A percentile compares a stretch with the other conserved stretches of the same genome.
Evolutionary conservation across 1,140 invertebrate species (phyloP).

Genomic region (Venustaconcha ellipsiformis): DNA sequence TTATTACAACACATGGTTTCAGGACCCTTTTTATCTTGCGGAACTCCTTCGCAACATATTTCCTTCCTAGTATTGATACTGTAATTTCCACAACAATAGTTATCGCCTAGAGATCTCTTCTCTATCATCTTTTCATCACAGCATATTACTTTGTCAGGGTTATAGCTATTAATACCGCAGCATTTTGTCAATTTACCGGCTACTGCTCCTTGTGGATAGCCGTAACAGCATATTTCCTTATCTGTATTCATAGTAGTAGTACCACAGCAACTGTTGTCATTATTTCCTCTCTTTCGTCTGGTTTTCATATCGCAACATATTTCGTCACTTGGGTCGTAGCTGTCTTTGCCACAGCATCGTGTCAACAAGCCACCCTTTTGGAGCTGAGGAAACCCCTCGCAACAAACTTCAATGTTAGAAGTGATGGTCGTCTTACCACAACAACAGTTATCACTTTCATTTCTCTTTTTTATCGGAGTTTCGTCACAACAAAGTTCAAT

Average conservation of each 20-base stretch:
- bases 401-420: constrained; percentile 14
- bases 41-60: constrained; percentile 30
- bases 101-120: constrained; percentile 12
- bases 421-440: constrained; percentile 24
- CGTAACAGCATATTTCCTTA: constrained; percentile 13
- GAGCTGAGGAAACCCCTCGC: neutral
- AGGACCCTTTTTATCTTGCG: constrained; percentile 1
- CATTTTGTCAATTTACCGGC: constrained; percentile 26
- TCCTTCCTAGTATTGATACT: constrained; percentile 24
- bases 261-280: constrained; percentile 17
- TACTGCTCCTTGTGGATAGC: constrained; percentile 15
- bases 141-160: constrained; percentile 21
- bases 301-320: constrained; percentile 21
- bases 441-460: constrained; percentile 16
- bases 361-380: constrained; percentile 12
- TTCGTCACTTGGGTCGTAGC: constrained; percentile 22
- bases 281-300: constrained; percentile 10
- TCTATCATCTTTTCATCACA: constrained; percentile 16
- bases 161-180: constrained; percentile 15
- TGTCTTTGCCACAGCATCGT: constrained; percentile 25
- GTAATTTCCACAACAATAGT: constrained; percentile 23
- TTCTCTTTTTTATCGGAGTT: constrained; percentile 7
- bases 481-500: constrained; percentile 27
- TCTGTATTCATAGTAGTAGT: constrained; percentile 13
- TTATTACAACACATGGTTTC: constrained; percentile 24